Evolutionary conservation across 1,140 invertebrate genomes (phyloP).

Genomic region (Trichonephila clavipes): DNA sequence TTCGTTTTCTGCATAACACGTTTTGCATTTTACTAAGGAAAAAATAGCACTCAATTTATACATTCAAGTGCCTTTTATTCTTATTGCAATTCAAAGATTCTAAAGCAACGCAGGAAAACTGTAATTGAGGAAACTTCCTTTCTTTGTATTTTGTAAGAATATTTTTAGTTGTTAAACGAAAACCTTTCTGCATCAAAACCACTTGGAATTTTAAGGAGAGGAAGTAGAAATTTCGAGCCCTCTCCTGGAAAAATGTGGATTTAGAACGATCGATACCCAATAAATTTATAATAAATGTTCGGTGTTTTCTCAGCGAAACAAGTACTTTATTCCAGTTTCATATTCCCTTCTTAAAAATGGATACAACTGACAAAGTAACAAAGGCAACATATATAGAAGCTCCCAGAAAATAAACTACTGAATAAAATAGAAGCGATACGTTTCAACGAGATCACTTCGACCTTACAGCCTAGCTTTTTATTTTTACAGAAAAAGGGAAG

Average conservation of each 20-base stretch:
- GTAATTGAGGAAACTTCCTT: too few relatives aligned
- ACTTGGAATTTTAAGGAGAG: not conserved
- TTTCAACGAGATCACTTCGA: constrained; percentile 53
- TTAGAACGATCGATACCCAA: constrained; percentile 33
- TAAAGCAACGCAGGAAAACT: too few relatives aligned
- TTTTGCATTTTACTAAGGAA: too few relatives aligned
- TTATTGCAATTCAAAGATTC: too few relatives aligned
- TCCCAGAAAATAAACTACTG: constrained; percentile 61
- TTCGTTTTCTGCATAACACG: too few relatives aligned
- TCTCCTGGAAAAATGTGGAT: constrained; percentile 15
- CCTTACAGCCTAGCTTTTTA: not conserved
- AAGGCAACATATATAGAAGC: constrained; percentile 55
- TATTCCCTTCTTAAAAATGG: constrained; percentile 61
- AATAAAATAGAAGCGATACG: constrained; percentile 64
- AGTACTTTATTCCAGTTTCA: constrained; percentile 66
- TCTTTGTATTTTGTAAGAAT: not conserved
- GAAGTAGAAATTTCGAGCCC: not conserved
- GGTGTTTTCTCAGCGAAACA: constrained; percentile 53
- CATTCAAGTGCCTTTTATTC: too few relatives aligned
- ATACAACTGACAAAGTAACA: constrained; percentile 31
- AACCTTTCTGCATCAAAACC: not conserved
- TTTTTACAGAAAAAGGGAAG: not conserved
- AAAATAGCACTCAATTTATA: too few relatives aligned
- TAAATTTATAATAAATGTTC: constrained; percentile 67
- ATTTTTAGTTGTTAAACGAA: not conserved